Percentiles rank a stretch among this genome's conserved stretches.
These are phyloP conservation scores for Nebria salina DNA, from an alignment of 2,888 invertebrate species.

Conservation along the genomic window DNA sequence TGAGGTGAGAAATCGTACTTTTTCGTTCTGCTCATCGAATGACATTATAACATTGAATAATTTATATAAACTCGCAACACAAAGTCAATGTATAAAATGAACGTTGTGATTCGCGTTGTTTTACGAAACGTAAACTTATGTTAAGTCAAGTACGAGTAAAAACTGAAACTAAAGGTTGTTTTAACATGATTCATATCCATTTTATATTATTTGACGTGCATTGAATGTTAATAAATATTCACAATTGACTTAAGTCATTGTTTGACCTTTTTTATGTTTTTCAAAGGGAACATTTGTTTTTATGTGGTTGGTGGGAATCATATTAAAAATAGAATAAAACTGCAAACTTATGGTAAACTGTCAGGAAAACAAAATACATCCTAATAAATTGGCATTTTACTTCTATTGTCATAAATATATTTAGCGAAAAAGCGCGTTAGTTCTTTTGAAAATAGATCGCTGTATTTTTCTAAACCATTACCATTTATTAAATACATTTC, in stretches of 20 bases:
- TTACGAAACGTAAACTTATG: not conserved
- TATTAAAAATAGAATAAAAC: no score
- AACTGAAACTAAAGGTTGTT: constrained; percentile 1
- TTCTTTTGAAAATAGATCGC: no score
- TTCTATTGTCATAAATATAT: no score
- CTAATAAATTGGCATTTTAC: no score
- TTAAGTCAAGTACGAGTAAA: not conserved
- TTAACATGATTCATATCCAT: not conserved
- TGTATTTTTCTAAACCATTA: no score
- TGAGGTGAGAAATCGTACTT: constrained; percentile 6
- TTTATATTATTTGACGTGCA: constrained; percentile 8
- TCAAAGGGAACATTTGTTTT: no score
- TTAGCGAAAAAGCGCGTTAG: no score
- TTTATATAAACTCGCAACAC: constrained; percentile 12
- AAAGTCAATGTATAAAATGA: constrained; percentile 18
- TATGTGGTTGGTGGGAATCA: no score
- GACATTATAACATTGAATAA: constrained; percentile 13
- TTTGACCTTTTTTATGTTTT: not conserved
- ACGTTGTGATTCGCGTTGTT: not conserved
- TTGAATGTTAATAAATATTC: not conserved
- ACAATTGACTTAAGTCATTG: not conserved
- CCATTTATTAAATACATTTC: no score
- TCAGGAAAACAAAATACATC: no score
- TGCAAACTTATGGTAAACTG: no score
- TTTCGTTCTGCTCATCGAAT: not conserved